A percentile compares a stretch with the other conserved stretches of the same genome.
These are phyloP conservation scores for Smutsia temminckii DNA, from an alignment of 2,797 vertebrate species.

Conservation along the genomic window DNA sequence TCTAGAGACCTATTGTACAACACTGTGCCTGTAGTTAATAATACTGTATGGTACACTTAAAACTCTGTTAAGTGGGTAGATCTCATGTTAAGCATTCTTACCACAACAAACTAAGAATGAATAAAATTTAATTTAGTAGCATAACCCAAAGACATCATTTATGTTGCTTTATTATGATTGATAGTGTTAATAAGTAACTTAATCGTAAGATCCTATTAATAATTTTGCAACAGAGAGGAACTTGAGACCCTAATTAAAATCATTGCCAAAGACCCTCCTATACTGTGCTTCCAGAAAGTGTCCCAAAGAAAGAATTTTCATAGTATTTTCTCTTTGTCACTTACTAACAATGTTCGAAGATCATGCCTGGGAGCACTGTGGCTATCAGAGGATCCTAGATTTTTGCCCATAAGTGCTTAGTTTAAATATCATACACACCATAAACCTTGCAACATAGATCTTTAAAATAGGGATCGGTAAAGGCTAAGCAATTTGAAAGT, in stretches of 20 bases:
- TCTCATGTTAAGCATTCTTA: neutral
- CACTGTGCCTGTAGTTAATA: neutral
- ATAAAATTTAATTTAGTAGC: neutral
- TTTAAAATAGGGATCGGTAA: slow-evolving; percentile 15
- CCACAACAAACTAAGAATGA: neutral
- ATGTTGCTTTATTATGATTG: slow-evolving; percentile 13
- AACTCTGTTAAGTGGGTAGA: neutral
- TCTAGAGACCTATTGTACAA: neutral
- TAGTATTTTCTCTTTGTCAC: neutral
- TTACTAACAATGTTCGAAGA: neutral
- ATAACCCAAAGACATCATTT: neutral
- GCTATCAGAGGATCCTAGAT: neutral
- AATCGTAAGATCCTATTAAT: neutral
- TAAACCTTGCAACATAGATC: neutral
- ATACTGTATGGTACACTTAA: neutral
- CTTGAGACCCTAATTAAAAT: neutral
- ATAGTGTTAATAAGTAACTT: neutral
- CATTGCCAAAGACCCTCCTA: neutral
- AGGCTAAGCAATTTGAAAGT: neutral
- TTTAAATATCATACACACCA: neutral
- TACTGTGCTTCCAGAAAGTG: neutral
- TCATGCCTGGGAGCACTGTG: neutral
- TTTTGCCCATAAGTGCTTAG: neutral
- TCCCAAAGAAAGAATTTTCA: neutral
- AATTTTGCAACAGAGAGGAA: neutral